These are phyloP conservation scores for Lysandra bellargus DNA, from an alignment of 2,888 invertebrate genomes.

Conservation along the genomic window DNA sequence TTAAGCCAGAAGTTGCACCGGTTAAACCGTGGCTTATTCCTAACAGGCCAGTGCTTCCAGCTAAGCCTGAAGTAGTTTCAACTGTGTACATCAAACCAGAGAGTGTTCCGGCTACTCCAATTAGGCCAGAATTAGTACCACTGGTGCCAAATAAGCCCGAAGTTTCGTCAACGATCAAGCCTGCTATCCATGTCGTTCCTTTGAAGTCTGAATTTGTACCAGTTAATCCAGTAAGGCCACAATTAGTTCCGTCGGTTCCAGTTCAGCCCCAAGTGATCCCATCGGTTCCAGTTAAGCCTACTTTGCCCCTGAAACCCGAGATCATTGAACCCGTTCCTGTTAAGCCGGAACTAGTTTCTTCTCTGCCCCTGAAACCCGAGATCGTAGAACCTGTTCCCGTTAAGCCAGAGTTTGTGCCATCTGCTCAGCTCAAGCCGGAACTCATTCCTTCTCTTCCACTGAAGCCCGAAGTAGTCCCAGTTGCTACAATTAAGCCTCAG, in stretches of 20 bases:
- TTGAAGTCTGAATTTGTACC: not conserved
- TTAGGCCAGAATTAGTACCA: not conserved
- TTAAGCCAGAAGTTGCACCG: not conserved
- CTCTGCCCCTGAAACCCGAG: not conserved
- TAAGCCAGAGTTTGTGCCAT: not conserved
- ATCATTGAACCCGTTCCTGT: not conserved
- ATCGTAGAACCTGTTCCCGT: not conserved
- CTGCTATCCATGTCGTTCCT: not conserved
- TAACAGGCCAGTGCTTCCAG: not conserved
- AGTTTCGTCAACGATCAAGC: not conserved
- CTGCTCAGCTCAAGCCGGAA: not conserved
- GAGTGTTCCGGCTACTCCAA: not conserved
- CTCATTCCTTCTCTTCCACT: not conserved
- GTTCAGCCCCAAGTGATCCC: not conserved
- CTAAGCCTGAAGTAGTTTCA: not conserved
- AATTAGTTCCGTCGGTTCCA: not conserved
- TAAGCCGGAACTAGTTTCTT: not conserved
- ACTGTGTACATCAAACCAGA: not conserved
- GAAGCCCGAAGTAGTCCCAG: slow-evolving; percentile 1
- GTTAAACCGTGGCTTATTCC: not conserved
- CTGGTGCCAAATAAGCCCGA: not conserved
- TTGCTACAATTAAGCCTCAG: not conserved
- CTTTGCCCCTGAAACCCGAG: not conserved
- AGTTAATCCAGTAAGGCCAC: slow-evolving; percentile 17
- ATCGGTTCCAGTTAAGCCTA: slow-evolving; percentile 7